Evolutionary conservation across 2,888 invertebrate genomes (phyloP).

Genomic region (Archips crataeganus): DNA sequence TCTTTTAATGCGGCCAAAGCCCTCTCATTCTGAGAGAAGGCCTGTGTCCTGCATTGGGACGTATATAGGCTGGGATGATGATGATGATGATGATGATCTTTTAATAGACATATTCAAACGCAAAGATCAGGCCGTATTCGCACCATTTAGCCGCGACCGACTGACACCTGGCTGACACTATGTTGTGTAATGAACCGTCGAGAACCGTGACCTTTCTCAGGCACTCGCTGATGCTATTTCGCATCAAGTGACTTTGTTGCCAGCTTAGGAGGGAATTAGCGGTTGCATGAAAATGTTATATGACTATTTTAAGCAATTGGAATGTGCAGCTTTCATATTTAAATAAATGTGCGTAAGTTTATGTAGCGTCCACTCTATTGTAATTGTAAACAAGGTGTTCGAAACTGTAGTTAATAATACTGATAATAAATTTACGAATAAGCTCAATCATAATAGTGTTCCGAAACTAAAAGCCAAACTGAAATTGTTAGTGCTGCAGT

Average conservation of each 20-base stretch:
- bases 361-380: neutral
- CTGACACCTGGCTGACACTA: conserved; percentile 50
- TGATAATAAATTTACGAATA: neutral
- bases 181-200: conserved; percentile 57
- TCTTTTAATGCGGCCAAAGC: neutral
- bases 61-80: too few relatives aligned
- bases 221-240: conserved; percentile 45
- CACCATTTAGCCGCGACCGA: conserved; percentile 53
- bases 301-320: conserved; percentile 14
- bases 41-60: too few relatives aligned
- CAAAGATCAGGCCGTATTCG: conserved; percentile 27
- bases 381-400: too few relatives aligned
- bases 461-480: conserved; percentile 29
- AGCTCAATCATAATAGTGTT: neutral
- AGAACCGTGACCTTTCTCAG: conserved; percentile 66
- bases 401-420: neutral
- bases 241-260: conserved; percentile 26
- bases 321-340: neutral
- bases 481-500: conserved; percentile 26
- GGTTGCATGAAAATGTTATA: conserved; percentile 23
- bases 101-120: neutral
- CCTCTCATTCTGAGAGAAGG: too few relatives aligned
- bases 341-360: neutral
- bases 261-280: conserved; percentile 16
- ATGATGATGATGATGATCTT: neutral